Evolutionary conservation across 2,113 vertebrate species (phyloP).

Genomic region (Equus quagga): DNA sequence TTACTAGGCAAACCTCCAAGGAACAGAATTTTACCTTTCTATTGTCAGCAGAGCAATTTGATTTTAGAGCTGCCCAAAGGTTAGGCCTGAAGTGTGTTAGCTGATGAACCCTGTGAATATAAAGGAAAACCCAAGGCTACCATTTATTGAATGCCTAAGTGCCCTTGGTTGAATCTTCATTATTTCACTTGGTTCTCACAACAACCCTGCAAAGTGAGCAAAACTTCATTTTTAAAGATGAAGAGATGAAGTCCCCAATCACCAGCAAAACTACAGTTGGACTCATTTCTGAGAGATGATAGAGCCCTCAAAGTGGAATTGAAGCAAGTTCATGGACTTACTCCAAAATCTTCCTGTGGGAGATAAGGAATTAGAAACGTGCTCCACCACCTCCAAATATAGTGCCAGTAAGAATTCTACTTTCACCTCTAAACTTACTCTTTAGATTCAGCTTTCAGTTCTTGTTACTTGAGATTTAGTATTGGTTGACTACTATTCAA

Average conservation of each 20-base stretch:
- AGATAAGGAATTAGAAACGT: not conserved
- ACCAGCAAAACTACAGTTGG: not conserved
- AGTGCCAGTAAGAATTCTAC: not conserved
- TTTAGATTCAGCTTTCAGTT: conserved; percentile 12
- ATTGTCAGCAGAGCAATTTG: not conserved
- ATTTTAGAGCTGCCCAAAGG: not conserved
- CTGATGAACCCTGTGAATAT: not conserved
- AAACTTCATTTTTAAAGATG: not conserved
- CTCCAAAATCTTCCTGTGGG: not conserved
- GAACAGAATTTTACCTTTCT: not conserved
- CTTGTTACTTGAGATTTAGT: not conserved
- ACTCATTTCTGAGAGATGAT: not conserved
- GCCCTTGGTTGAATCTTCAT: not conserved
- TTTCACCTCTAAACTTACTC: not conserved
- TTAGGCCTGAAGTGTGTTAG: not conserved
- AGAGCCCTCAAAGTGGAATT: not conserved
- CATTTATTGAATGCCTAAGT: not conserved
- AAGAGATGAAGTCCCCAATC: not conserved
- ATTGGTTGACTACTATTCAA: conserved; percentile 16
- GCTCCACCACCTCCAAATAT: not conserved
- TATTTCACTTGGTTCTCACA: conserved; percentile 11
- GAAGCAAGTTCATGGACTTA: not conserved
- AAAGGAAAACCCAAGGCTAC: not conserved
- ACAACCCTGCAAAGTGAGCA: not conserved
- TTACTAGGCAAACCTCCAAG: not conserved